Conservation (phyloP, 2,888 invertebrate species). For the Tetrapedia diversipes region DNA sequence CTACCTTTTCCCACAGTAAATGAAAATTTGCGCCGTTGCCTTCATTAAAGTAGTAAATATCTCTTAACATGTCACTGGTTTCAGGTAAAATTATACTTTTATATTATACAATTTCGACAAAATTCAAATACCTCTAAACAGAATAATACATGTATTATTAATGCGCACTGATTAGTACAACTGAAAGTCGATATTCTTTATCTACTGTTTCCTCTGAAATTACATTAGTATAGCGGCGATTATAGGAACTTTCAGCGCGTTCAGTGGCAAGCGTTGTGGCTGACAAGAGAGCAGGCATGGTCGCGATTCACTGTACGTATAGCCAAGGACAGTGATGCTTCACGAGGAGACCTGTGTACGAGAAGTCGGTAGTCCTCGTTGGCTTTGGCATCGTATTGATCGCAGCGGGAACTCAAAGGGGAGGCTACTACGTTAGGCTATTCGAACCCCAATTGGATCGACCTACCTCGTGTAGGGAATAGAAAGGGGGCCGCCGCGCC, state of each 20-base stretch:
- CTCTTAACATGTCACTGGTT: background rate
- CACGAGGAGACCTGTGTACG: slow-evolving; percentile 47
- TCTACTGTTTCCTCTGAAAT: slow-evolving; percentile 16
- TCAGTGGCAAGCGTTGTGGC: background rate
- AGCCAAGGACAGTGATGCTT: slow-evolving; percentile 59
- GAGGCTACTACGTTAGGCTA: slow-evolving; percentile 71
- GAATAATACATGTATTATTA: background rate
- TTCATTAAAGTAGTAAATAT: slow-evolving; percentile 1
- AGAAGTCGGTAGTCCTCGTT: slow-evolving; percentile 59
- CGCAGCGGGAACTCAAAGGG: slow-evolving; percentile 70
- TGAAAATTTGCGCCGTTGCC: background rate
- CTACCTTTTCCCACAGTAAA: slow-evolving; percentile 4
- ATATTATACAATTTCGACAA: background rate
- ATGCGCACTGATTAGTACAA: background rate
- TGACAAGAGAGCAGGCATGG: slow-evolving; percentile 15
- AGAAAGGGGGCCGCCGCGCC: slow-evolving; percentile 24
- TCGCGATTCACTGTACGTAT: slow-evolving; percentile 4
- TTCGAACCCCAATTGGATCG: slow-evolving; percentile 75
- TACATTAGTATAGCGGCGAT: slow-evolving; percentile 12
- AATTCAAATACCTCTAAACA: background rate
- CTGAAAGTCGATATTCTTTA: background rate
- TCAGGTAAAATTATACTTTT: background rate
- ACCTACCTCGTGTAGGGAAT: slow-evolving; percentile 63
- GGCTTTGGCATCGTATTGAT: slow-evolving; percentile 73
- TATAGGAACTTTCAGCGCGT: slow-evolving; percentile 28